Evolutionary conservation across 2,113 vertebrate genomes (phyloP).

Genomic region (Pteropus alecto): DNA sequence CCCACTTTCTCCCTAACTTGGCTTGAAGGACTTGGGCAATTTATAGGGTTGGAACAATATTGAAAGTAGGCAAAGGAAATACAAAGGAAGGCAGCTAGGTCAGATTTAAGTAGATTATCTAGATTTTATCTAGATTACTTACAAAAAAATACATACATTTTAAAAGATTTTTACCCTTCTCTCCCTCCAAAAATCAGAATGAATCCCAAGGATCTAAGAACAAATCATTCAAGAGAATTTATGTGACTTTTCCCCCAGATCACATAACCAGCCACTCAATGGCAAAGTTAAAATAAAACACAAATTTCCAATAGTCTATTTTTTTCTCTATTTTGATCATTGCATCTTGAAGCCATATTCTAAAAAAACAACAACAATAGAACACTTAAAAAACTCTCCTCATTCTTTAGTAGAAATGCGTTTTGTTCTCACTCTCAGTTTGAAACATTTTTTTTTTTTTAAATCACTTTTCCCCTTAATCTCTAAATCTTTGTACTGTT

Average conservation of each 20-base stretch:
- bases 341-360: background rate
- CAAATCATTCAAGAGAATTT: background rate
- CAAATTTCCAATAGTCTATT: background rate
- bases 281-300: background rate
- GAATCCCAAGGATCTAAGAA: background rate
- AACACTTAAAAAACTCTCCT: background rate
- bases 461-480: background rate
- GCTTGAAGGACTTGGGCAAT: background rate
- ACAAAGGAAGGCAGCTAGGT: background rate
- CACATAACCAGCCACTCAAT: background rate
- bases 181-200: background rate
- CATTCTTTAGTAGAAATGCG: background rate
- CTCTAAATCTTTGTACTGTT: background rate
- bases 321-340: background rate
- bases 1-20: background rate
- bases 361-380: background rate
- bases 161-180: background rate
- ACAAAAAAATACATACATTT: background rate
- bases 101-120: background rate
- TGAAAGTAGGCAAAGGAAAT: background rate
- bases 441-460: background rate
- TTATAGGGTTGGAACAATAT: rapidly evolving
- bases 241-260: background rate
- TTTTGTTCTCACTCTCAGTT: background rate
- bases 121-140: background rate